A percentile compares a stretch with the other conserved stretches of the same genome.
Conservation (phyloP, 2,888 invertebrate genomes). For the Bimastos eiseni region DNA sequence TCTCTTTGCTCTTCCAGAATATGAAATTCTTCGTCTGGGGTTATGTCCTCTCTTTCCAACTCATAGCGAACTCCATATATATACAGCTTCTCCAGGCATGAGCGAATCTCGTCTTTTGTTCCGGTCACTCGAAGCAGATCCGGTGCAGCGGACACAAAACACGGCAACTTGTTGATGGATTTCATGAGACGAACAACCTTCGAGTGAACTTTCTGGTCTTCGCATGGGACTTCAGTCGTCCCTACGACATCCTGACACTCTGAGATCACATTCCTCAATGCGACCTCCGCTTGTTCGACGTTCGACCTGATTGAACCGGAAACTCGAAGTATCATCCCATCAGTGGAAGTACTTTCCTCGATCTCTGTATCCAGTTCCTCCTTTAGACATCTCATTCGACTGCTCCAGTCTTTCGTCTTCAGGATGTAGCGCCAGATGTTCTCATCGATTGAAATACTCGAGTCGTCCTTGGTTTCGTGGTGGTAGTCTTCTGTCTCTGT, state of each 20-base stretch:
- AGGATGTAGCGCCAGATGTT: background rate
- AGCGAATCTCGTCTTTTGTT: background rate
- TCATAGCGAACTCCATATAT: background rate
- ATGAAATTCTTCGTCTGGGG: background rate
- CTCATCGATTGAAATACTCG: background rate
- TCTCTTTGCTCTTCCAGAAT: background rate
- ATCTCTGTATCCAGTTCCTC: background rate
- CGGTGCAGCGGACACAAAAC: background rate
- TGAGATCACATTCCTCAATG: background rate
- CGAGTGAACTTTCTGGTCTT: background rate
- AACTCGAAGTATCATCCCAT: background rate
- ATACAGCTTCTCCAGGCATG: background rate
- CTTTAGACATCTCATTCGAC: background rate
- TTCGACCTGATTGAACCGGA: background rate
- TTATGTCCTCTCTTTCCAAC: background rate
- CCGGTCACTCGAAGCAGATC: background rate
- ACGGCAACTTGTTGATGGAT: constrained; percentile 4
- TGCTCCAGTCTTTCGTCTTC: background rate
- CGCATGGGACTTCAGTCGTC: background rate
- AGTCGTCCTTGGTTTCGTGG: background rate
- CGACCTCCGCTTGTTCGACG: background rate
- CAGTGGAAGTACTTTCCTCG: background rate
- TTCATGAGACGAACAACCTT: background rate
- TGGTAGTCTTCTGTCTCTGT: background rate
- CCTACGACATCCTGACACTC: background rate